Evolutionary conservation across 92 coral and sea anemone species (phyloP).

Genomic region (Porites rus): DNA sequence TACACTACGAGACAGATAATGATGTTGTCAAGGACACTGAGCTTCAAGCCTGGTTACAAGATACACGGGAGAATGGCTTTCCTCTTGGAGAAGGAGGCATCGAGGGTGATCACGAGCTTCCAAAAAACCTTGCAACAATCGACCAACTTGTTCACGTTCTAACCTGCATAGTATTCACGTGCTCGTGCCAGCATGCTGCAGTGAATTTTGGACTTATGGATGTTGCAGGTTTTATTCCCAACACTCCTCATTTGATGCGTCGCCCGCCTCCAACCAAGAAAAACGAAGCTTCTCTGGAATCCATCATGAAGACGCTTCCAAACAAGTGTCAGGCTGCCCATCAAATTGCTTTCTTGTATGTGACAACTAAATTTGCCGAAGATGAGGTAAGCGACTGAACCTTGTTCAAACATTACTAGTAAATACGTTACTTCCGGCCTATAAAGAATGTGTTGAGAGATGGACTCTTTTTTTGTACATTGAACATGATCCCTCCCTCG

Average conservation of each 20-base stretch:
- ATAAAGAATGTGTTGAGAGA: no score
- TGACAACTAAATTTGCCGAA: constrained; percentile 63
- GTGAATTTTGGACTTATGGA: constrained; percentile 88
- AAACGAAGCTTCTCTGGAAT: constrained; percentile 62
- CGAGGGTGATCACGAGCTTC: constrained; percentile 75
- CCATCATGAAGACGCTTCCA: constrained; percentile 74
- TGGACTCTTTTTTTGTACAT: no score
- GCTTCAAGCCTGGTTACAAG: constrained; percentile 78
- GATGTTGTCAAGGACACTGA: constrained; percentile 74
- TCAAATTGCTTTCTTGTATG: constrained; percentile 65
- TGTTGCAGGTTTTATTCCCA: constrained; percentile 75
- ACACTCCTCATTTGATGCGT: constrained; percentile 83
- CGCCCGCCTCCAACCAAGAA: constrained; percentile 87
- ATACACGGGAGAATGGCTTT: constrained; percentile 77
- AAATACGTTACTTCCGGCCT: no score
- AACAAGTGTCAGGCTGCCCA: constrained; percentile 62
- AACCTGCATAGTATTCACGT: constrained; percentile 83
- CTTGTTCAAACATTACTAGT: no score
- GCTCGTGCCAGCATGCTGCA: constrained; percentile 92
- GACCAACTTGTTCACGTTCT: constrained; percentile 72
- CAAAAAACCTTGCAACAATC: constrained; percentile 59
- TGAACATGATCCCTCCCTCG: no score
- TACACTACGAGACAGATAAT: constrained; percentile 41
- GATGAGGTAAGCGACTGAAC: constrained; percentile 64
- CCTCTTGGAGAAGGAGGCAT: constrained; percentile 50